Base-by-base conservation (phyloP, 2,797 vertebrate species). In the Thalassophryne amazonica region DNA sequence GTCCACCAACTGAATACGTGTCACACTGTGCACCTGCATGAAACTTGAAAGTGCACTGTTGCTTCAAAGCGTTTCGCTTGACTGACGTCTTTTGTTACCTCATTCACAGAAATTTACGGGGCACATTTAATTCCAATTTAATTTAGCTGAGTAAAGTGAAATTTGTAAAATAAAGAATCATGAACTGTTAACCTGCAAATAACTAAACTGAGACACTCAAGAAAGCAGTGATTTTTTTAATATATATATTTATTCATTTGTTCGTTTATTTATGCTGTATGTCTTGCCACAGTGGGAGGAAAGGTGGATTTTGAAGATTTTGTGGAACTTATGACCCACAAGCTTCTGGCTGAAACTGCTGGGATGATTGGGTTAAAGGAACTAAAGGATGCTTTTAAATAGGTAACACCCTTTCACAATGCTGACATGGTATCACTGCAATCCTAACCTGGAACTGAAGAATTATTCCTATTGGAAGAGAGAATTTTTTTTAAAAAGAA, bases 351-450 rank as follows among this genome's bases (percentile, higher is more conserved):
- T 60, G 90, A 92, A 72, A 92, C 90, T 1, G 87, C 89, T 14
- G 90, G 87, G 28, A 92, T 92, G 89, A 92, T 92, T 17, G 89
- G 90, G 3, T 31, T 92, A 11, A 91, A 90, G 57, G 89, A 92
- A 61, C 78, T 91, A 4, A 90, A 89, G 62, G 89, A 91, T 1
- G 90, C 89, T 12, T 91, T 92, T 47, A 89, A 29, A 77, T 88
- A 91, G 85, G 89, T 91, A 35, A 77, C n/a, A n/a, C n/a, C n/a
- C n/a, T n/a, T n/a, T n/a, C n/a, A n/a, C n/a, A n/a, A n/a, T n/a
- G n/a, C n/a, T n/a, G n/a, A n/a, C n/a, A n/a, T n/a, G n/a, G n/a
- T n/a, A n/a, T n/a, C n/a, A n/a, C n/a, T n/a, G n/a, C n/a, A n/a
- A n/a, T n/a, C n/a, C n/a, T n/a, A n/a, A n/a, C n/a, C n/a, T n/a